These are phyloP conservation scores for Myocastor coypus DNA, from an alignment of 2,113 vertebrate species.

Conservation along the genomic window DNA sequence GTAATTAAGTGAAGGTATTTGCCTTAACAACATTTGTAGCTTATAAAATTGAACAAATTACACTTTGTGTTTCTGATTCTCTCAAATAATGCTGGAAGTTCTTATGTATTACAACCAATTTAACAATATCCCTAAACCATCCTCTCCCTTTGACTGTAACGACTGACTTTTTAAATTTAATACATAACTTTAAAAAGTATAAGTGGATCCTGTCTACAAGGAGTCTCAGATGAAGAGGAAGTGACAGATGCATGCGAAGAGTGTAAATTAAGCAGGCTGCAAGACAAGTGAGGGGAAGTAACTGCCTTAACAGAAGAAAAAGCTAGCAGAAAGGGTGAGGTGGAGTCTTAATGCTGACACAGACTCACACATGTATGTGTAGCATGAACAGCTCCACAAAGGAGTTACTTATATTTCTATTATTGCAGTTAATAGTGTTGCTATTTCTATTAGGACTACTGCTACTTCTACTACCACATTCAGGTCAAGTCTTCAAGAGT, in stretches of 20 bases:
- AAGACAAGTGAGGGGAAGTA: background rate
- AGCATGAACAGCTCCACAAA: background rate
- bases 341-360: background rate
- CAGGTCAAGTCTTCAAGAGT: background rate
- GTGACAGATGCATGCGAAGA: background rate
- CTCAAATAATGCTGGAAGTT: background rate
- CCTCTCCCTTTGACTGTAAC: background rate
- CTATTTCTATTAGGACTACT: background rate
- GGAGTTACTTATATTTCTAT: background rate
- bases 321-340: accelerated
- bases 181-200: background rate
- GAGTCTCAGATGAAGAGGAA: background rate
- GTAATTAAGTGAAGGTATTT: background rate
- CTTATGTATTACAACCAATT: background rate
- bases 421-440: background rate
- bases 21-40: background rate
- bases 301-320: background rate
- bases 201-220: background rate
- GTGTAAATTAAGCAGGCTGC: background rate
- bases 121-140: background rate
- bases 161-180: background rate
- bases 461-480: background rate
- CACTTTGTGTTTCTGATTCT: background rate
- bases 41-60: background rate
- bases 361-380: background rate